These are phyloP conservation scores for Tenthredo scrophulariae DNA, from an alignment of 2,888 invertebrate species.

Conservation along the genomic window DNA sequence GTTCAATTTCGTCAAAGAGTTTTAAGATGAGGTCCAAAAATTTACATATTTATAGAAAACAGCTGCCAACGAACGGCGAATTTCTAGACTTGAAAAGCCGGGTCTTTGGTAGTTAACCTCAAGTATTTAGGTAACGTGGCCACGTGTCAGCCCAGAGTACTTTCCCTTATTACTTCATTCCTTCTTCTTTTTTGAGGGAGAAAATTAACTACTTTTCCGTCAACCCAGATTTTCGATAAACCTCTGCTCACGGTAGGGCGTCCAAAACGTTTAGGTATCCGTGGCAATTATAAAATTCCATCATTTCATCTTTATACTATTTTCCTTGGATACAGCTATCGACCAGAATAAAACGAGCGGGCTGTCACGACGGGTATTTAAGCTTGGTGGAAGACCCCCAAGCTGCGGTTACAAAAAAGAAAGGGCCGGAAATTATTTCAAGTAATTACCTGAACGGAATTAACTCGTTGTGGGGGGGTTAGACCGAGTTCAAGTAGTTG, in stretches of 20 bases:
- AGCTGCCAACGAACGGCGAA: slow-evolving; percentile 13
- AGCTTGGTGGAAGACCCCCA: background rate
- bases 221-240: background rate
- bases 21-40: slow-evolving; percentile 9
- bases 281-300: background rate
- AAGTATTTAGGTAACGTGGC: slow-evolving; percentile 2
- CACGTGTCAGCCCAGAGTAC: background rate
- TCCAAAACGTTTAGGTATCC: background rate
- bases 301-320: background rate
- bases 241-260: background rate
- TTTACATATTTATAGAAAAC: slow-evolving; percentile 28
- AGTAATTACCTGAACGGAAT: slow-evolving; percentile 48
- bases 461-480: background rate
- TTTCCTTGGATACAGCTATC: background rate
- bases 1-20: background rate
- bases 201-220: background rate
- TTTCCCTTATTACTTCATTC: background rate
- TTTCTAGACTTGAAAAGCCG: background rate
- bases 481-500: background rate
- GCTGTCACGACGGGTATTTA: slow-evolving; percentile 20
- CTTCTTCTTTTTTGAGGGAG: background rate
- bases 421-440: slow-evolving; percentile 33
- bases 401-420: background rate
- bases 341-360: slow-evolving; percentile 8
- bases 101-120: background rate